Percentiles rank a stretch among this genome's conserved stretches.
Conservation (phyloP, 2,113 vertebrate species). For the Chloropsis cyanopogon region DNA sequence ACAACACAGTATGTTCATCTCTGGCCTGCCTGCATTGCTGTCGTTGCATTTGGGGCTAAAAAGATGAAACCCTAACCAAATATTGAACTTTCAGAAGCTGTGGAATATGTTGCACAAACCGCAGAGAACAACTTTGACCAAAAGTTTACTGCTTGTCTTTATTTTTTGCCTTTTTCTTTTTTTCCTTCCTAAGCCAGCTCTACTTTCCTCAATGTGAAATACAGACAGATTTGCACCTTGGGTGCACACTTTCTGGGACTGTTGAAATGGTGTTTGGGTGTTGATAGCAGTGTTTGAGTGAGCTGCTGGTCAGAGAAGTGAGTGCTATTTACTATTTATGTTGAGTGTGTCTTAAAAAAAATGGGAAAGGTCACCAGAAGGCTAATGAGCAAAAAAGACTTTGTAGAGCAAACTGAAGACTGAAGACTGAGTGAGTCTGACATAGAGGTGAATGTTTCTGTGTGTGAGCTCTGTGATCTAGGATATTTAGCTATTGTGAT, state of each 20-base stretch:
- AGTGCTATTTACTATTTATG: slow-evolving; percentile 64
- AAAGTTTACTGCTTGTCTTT: neutral
- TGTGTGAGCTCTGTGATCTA: neutral
- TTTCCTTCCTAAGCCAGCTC: neutral
- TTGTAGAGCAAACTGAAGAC: neutral
- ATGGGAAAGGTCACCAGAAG: slow-evolving; percentile 8
- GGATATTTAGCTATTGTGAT: neutral
- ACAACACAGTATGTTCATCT: neutral
- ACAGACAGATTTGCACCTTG: neutral
- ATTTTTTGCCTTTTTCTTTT: neutral
- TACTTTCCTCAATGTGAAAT: slow-evolving; percentile 55
- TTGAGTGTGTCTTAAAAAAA: slow-evolving; percentile 46
- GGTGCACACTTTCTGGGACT: neutral
- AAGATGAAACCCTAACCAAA: neutral
- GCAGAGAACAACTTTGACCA: neutral
- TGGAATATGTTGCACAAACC: neutral
- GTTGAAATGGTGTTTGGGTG: slow-evolving; percentile 36
- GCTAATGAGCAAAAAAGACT: neutral
- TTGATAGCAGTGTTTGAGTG: slow-evolving; percentile 60
- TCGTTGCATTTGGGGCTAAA: neutral
- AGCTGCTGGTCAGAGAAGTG: slow-evolving; percentile 60
- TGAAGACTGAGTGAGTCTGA: neutral
- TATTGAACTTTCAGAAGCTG: neutral
- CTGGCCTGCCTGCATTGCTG: neutral
- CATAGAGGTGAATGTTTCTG: neutral